Conservation (phyloP, 2,113 vertebrate species). For the Prochilodus magdalenae region DNA sequence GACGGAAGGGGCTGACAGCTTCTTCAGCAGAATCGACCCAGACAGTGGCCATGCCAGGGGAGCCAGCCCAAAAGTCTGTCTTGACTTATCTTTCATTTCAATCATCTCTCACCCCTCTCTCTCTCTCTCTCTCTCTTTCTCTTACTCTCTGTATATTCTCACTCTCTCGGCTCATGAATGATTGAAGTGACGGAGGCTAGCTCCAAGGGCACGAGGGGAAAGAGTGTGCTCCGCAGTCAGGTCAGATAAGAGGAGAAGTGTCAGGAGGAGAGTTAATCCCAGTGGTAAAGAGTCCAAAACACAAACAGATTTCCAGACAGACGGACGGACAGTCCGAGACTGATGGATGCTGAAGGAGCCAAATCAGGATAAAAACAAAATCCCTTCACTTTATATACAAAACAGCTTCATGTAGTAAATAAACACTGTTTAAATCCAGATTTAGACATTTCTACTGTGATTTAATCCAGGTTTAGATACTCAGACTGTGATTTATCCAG, state of each 20-base stretch:
- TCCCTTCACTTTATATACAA: no score
- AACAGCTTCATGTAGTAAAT: no score
- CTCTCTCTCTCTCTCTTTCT: slow-evolving; percentile 1
- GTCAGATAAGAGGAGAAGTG: slow-evolving; percentile 35
- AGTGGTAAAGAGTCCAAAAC: background rate
- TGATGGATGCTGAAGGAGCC: slow-evolving; percentile 19
- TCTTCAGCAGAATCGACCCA: background rate
- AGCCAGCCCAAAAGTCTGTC: background rate
- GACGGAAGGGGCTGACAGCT: background rate
- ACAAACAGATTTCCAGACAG: background rate
- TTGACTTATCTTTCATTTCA: background rate
- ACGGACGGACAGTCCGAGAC: slow-evolving; percentile 1
- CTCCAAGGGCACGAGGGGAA: slow-evolving; percentile 4
- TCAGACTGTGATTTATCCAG: no score
- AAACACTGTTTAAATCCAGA: no score
- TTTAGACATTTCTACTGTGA: no score
- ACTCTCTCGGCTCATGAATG: slow-evolving; percentile 34
- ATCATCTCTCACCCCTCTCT: slow-evolving; percentile 15
- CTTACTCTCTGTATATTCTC: background rate
- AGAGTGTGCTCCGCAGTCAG: slow-evolving; percentile 16
- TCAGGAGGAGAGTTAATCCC: background rate
- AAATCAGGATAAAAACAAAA: background rate
- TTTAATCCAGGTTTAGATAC: no score
- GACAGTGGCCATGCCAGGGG: background rate
- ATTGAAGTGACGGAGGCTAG: slow-evolving; percentile 45